Conservation (phyloP, 1,140 invertebrate genomes). For the Condylostylus longicornis region DNA sequence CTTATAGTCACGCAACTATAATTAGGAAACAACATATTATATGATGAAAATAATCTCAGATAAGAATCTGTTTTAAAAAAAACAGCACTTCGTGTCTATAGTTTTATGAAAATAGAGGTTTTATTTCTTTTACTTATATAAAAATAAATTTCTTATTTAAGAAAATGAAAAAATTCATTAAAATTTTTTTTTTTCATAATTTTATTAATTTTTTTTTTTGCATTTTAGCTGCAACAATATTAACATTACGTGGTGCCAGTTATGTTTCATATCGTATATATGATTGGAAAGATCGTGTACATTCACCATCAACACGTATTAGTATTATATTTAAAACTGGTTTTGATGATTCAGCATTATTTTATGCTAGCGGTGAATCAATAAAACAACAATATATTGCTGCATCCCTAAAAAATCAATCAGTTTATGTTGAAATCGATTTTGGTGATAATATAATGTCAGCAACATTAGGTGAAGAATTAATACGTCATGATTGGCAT, state of each 20-base stretch:
- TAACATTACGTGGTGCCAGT: slow-evolving; percentile 77
- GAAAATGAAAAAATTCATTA: too few species aligned
- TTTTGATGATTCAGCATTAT: slow-evolving; percentile 72
- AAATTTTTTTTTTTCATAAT: neutral
- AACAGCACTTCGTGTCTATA: too few species aligned
- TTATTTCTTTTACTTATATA: too few species aligned
- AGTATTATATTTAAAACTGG: slow-evolving; percentile 77
- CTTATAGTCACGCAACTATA: too few species aligned
- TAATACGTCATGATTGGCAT: slow-evolving; percentile 69
- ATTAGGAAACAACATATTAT: too few species aligned
- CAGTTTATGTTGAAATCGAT: slow-evolving; percentile 64
- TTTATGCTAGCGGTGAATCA: slow-evolving; percentile 76
- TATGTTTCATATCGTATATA: slow-evolving; percentile 86
- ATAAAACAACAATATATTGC: slow-evolving; percentile 67
- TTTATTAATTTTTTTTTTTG: neutral
- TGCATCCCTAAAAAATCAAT: slow-evolving; percentile 60
- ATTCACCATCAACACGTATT: slow-evolving; percentile 70
- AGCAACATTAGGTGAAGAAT: slow-evolving; percentile 47
- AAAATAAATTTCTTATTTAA: too few species aligned
- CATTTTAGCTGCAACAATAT: slow-evolving; percentile 58
- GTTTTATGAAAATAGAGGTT: too few species aligned
- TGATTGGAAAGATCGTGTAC: slow-evolving; percentile 79
- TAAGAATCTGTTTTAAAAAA: too few species aligned
- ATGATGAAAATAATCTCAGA: too few species aligned
- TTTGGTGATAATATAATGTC: slow-evolving; percentile 62